Percentiles rank a stretch among this genome's conserved stretches.
Evolutionary conservation across 1,140 invertebrate species (phyloP).

Genomic region (Pseudomyrmex dendroicus): DNA sequence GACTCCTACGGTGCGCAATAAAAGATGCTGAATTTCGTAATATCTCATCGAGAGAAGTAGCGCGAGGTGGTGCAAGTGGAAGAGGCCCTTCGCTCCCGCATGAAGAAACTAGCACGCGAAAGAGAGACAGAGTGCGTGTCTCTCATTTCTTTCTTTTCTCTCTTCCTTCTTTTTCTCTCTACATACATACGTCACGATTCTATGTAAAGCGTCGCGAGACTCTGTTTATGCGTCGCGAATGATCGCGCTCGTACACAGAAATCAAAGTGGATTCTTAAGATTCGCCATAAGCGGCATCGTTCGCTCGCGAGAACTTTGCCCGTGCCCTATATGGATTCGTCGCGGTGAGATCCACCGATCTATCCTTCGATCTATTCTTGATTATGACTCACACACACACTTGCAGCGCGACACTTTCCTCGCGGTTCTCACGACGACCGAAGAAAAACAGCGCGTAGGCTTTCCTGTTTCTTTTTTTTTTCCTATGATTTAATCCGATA

Average conservation of each 20-base stretch:
- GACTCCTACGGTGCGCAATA: slow-evolving; percentile 58
- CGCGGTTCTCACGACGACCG: neutral
- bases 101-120: slow-evolving; percentile 46
- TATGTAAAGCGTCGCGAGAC: slow-evolving; percentile 6
- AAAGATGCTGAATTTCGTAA: slow-evolving; percentile 60
- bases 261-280: slow-evolving; percentile 80
- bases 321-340: slow-evolving; percentile 77
- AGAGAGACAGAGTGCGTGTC: neutral
- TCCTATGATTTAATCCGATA: no score
- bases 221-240: slow-evolving; percentile 23
- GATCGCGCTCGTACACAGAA: slow-evolving; percentile 61
- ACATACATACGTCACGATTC: neutral
- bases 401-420: slow-evolving; percentile 17
- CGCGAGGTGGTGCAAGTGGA: neutral
- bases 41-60: slow-evolving; percentile 54
- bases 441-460: neutral
- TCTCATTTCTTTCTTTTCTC: neutral
- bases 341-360: slow-evolving; percentile 71
- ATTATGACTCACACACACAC: slow-evolving; percentile 74
- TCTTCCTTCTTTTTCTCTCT: neutral
- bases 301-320: slow-evolving; percentile 70
- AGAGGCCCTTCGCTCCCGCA: slow-evolving; percentile 23
- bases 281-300: slow-evolving; percentile 77
- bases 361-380: slow-evolving; percentile 64
- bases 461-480: neutral